Conservation (phyloP, 2,888 invertebrate genomes). For the Pristionchus japonicus region DNA sequence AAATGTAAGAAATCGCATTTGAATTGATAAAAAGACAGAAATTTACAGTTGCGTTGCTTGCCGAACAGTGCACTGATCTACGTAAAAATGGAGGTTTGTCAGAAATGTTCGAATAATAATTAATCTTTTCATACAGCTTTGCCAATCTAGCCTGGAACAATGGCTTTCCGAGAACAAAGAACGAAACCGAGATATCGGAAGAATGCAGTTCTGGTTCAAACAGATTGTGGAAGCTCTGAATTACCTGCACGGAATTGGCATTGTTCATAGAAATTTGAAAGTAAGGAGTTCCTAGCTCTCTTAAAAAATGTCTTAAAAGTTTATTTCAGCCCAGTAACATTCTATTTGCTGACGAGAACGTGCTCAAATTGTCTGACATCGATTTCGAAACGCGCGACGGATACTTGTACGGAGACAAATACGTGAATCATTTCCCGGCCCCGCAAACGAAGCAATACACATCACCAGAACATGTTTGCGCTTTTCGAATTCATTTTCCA, state of each 20-base stretch:
- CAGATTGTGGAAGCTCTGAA: background rate
- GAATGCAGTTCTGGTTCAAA: background rate
- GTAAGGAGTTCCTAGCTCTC: background rate
- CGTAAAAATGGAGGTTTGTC: background rate
- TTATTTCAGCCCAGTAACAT: background rate
- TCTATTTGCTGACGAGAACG: background rate
- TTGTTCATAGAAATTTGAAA: background rate
- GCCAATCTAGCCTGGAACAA: background rate
- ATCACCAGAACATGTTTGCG: no score
- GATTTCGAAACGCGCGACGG: background rate
- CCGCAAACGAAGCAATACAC: no score
- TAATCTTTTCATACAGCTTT: background rate
- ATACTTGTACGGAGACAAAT: no score
- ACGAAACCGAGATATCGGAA: background rate
- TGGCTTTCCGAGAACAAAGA: background rate
- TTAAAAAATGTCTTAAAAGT: background rate
- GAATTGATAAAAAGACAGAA: no score
- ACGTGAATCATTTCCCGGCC: no score
- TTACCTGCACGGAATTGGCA: background rate
- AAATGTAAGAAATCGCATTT: no score
- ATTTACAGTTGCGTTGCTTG: no score
- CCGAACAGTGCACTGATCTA: background rate
- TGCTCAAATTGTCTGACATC: background rate
- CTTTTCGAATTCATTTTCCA: no score
- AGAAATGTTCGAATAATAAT: no score